A percentile compares a stretch with the other conserved stretches of the same genome.
Evolutionary conservation across 2,113 vertebrate species (phyloP).

Genomic region (Pygoscelis antarcticus): DNA sequence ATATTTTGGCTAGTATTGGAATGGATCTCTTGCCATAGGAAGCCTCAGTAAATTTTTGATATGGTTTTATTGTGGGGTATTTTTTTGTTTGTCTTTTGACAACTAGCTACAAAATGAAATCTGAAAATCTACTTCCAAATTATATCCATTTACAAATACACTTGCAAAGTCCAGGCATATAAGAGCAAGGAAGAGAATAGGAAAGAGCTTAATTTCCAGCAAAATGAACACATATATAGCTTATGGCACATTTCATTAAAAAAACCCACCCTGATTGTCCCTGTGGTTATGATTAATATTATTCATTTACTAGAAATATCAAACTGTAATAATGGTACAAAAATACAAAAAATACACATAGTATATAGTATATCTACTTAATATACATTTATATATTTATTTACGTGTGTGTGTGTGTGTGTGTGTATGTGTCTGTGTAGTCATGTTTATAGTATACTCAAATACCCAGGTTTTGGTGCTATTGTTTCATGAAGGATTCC

Average conservation of each 20-base stretch:
- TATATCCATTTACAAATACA: neutral
- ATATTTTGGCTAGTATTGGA: neutral
- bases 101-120: neutral
- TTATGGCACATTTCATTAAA: neutral
- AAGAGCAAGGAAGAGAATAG: neutral
- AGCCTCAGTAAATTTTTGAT: neutral
- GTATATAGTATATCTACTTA: neutral
- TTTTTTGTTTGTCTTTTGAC: neutral
- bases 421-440: neutral
- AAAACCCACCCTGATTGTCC: rapidly evolving
- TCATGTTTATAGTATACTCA: neutral
- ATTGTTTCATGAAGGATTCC: neutral
- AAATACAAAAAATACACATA: neutral
- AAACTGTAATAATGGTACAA: neutral
- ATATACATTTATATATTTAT: neutral
- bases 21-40: neutral
- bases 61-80: neutral
- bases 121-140: neutral
- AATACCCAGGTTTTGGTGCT: neutral
- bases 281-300: neutral
- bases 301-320: neutral
- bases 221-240: neutral
- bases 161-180: neutral
- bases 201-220: neutral
- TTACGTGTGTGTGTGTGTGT: neutral